Evolutionary conservation across 2,888 invertebrate genomes (phyloP).

Genomic region (Tetramorium bicarinatum): DNA sequence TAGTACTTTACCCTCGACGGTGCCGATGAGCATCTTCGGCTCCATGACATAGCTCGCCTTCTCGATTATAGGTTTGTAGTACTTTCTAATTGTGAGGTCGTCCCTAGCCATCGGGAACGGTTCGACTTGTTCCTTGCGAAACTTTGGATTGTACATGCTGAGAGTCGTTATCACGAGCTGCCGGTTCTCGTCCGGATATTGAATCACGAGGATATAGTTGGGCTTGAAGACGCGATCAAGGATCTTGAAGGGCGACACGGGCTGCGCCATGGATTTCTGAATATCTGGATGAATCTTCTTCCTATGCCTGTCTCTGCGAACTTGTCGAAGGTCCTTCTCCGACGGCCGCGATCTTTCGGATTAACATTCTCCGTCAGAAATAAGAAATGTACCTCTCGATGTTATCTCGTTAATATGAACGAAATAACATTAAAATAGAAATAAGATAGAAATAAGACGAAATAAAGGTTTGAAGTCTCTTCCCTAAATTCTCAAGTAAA

Average conservation of each 20-base stretch:
- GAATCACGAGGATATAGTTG: slow-evolving; percentile 88
- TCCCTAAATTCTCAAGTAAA: no score
- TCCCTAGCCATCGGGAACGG: slow-evolving; percentile 52
- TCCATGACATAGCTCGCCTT: slow-evolving; percentile 73
- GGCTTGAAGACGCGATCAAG: slow-evolving; percentile 90
- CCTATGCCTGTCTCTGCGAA: slow-evolving; percentile 2
- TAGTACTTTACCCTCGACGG: slow-evolving; percentile 82
- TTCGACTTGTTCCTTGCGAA: slow-evolving; percentile 69
- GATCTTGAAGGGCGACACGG: slow-evolving; percentile 89
- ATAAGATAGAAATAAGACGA: no score
- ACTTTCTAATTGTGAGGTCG: slow-evolving; percentile 72
- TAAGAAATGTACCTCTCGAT: neutral
- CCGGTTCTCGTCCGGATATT: slow-evolving; percentile 86
- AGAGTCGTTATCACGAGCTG: slow-evolving; percentile 87
- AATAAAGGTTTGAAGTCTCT: no score
- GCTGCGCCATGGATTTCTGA: slow-evolving; percentile 85
- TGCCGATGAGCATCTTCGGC: slow-evolving; percentile 78
- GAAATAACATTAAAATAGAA: neutral
- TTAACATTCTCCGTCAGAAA: neutral
- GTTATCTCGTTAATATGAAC: neutral
- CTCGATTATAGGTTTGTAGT: slow-evolving; percentile 72
- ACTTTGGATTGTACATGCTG: slow-evolving; percentile 83
- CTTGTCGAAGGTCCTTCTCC: slow-evolving; percentile 19
- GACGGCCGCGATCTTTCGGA: slow-evolving; percentile 50
- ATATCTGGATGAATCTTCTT: slow-evolving; percentile 87